These are phyloP conservation scores for Chorisops tibialis DNA, from an alignment of 2,888 invertebrate species.

Conservation along the genomic window DNA sequence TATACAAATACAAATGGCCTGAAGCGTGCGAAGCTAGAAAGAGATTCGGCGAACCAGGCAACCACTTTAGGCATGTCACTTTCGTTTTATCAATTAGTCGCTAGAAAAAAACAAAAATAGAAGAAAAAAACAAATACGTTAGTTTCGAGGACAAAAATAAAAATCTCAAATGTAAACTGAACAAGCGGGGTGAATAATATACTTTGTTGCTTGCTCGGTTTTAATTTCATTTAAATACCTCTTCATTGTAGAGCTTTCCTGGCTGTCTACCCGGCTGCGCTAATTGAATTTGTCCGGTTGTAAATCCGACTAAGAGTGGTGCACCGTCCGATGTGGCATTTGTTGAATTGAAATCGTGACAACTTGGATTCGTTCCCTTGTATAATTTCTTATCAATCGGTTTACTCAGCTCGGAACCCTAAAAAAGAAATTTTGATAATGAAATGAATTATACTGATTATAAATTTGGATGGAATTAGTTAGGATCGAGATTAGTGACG, in stretches of 20 bases:
- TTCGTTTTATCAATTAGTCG: conserved; percentile 54
- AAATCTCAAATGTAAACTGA: too few relatives aligned
- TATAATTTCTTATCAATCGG: conserved; percentile 98
- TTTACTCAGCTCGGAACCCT: conserved; percentile 93
- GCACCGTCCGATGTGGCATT: conserved; percentile 80
- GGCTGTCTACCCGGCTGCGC: conserved; percentile 97
- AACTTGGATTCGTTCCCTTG: conserved; percentile 98
- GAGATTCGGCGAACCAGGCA: conserved; percentile 89
- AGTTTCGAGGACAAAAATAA: too few relatives aligned
- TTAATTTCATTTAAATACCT: conserved; percentile 58
- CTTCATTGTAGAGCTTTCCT: conserved; percentile 96
- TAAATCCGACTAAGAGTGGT: conserved; percentile 92
- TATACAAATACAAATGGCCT: conserved; percentile 96
- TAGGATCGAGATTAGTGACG: too few relatives aligned
- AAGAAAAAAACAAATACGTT: background rate
- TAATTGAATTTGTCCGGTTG: conserved; percentile 96
- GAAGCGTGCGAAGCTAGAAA: conserved; percentile 94
- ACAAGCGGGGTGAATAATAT: too few relatives aligned
- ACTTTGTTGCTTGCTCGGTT: too few relatives aligned
- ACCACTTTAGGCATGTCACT: conserved; percentile 95
- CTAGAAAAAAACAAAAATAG: conserved; percentile 37
- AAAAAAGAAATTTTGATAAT: too few relatives aligned
- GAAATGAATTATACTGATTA: too few relatives aligned
- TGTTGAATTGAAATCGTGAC: conserved; percentile 93
- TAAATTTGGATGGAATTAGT: too few relatives aligned